A percentile compares a stretch with the other conserved stretches of the same genome.
Evolutionary conservation across 2,888 invertebrate species (phyloP).

Genomic region (Tetanocera ferruginea): DNA sequence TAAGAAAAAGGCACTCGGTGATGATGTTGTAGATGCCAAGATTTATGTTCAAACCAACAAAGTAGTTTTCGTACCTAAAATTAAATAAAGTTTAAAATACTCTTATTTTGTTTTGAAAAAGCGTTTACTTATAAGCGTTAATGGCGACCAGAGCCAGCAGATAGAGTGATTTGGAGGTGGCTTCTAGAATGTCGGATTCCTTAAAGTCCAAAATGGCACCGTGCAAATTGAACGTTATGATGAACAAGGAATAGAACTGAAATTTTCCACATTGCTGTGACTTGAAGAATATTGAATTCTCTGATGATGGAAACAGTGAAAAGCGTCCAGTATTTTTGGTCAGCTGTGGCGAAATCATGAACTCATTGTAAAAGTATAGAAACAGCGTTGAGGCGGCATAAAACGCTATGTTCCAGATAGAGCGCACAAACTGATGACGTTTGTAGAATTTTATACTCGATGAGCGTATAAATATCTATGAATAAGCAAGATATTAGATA

Average conservation of each 20-base stretch:
- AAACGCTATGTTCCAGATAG: slow-evolving; percentile 69
- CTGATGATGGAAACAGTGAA: slow-evolving; percentile 68
- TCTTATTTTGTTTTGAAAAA: slow-evolving; percentile 15
- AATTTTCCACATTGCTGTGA: slow-evolving; percentile 68
- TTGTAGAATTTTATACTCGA: slow-evolving; percentile 67
- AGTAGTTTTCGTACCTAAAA: slow-evolving; percentile 69
- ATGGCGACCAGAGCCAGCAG: slow-evolving; percentile 62
- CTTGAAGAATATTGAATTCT: slow-evolving; percentile 67
- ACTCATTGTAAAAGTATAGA: slow-evolving; percentile 67
- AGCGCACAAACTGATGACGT: slow-evolving; percentile 65
- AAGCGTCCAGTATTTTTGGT: slow-evolving; percentile 66
- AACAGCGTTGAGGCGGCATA: slow-evolving; percentile 66
- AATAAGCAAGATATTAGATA: neutral
- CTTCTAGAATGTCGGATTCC: slow-evolving; percentile 65
- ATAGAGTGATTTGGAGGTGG: slow-evolving; percentile 65
- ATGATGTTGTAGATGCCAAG: slow-evolving; percentile 66
- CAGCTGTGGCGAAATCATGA: slow-evolving; percentile 67
- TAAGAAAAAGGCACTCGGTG: slow-evolving; percentile 63
- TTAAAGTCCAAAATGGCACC: slow-evolving; percentile 66
- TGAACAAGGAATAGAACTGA: slow-evolving; percentile 67
- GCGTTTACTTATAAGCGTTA: slow-evolving; percentile 61
- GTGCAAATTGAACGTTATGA: slow-evolving; percentile 67
- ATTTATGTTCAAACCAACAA: slow-evolving; percentile 67
- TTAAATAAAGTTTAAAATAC: neutral
- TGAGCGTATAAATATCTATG: slow-evolving; percentile 62